These are phyloP conservation scores for Catocala nupta DNA, from an alignment of 2,888 invertebrate species.

Conservation along the genomic window DNA sequence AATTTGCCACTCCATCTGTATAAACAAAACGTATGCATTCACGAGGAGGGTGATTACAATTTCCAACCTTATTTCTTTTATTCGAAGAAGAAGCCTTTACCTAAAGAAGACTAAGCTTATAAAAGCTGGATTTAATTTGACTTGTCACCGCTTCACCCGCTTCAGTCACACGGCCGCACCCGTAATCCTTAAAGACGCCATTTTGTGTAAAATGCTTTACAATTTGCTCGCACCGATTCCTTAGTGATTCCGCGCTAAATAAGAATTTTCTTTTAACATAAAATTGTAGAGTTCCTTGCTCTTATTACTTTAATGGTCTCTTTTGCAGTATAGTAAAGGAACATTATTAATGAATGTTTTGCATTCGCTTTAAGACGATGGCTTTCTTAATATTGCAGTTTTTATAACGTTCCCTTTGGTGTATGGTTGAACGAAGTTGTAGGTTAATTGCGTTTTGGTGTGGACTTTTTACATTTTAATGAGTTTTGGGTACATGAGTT, in stretches of 20 bases:
- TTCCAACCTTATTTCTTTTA: too few species aligned
- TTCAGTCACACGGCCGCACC: too few species aligned
- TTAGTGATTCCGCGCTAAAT: constrained; percentile 9
- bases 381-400: constrained; percentile 17
- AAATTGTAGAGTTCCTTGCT: constrained; percentile 13
- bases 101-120: too few species aligned
- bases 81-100: too few species aligned
- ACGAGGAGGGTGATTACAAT: too few species aligned
- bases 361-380: background rate
- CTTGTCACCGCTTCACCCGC: too few species aligned
- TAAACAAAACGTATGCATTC: too few species aligned
- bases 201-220: constrained; percentile 14
- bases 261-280: constrained; percentile 13
- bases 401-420: constrained; percentile 12
- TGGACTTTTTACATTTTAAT: constrained; percentile 2
- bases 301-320: constrained; percentile 10
- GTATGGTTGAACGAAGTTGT: background rate
- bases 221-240: constrained; percentile 11
- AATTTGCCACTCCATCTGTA: too few species aligned
- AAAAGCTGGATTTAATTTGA: too few species aligned
- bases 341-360: constrained; percentile 22
- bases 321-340: constrained; percentile 6
- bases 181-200: background rate
- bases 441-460: constrained; percentile 1
- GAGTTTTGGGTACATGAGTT: constrained; percentile 1